Base-by-base conservation (phyloP, 2,888 invertebrate species). In the Periphyllus acericola region DNA sequence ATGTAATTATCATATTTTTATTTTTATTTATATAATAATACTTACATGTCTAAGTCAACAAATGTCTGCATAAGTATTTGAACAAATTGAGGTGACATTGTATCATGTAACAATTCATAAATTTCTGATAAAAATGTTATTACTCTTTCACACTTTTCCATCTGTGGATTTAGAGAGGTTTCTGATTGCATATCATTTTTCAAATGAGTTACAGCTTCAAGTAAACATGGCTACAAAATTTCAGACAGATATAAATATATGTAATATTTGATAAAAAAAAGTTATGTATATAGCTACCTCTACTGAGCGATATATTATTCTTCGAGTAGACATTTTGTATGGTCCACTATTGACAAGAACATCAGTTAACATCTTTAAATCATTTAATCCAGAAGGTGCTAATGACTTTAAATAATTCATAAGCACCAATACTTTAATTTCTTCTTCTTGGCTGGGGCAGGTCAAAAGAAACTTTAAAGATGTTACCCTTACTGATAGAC, bases 401-500 rank as follows among this genome's bases (percentile, higher is more conserved):
- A 87, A 32, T 32, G 87, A 87, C 32, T 87, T 87, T 66, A 87
- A 81, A 66, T 87, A 87, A 81, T 87, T 87, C 81, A 87, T 87
- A 14, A 87, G 60, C 17, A 87, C 87, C 6, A 87, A 46, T 32
- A 87, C 87, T 87, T 87, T 87, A 6, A 87, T 87, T 74, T 81
- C 87, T 87, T 87, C 87, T 81, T 87, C 87, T 81, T 87, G 87
- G 34, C 87, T 81, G 2, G 87, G 87, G 11, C 81, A 87, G 66
- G 87, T 87, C 9, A 87, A 81, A 81, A 87, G 87, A 81, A 87
- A 87, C 19, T 87, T 87, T n/a, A 87, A 66, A n/a, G 87, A 87
- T 46, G 81, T 81, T 60, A 87, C 87, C 1, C 74, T 72, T 5
- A 87, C 87, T 9, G 87, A 87, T 25, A 87, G 19, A 46, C 87